phyloP scores from a whole-genome alignment of 2,797 vertebrate species.

The Accipiter badius region DNA sequence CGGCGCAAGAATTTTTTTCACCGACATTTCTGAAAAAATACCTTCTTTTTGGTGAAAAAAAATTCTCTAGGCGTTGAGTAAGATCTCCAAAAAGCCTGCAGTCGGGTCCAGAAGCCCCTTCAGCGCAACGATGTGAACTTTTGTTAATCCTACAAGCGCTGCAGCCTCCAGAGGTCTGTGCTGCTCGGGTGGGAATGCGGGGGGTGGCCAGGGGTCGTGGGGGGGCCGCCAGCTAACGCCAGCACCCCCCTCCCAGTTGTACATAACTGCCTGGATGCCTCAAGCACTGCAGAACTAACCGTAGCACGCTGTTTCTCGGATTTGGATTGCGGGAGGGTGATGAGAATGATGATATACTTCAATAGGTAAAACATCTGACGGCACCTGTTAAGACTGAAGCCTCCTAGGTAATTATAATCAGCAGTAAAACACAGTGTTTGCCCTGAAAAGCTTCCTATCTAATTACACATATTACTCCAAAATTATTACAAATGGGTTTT shows the following conservation, averaged over 20 bases:
- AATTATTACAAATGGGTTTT: background rate
- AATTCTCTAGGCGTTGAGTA: background rate
- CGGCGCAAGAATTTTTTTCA: background rate
- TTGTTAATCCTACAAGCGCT: accelerated
- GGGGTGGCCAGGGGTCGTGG: no score
- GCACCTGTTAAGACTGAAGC: background rate
- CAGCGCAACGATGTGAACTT: accelerated
- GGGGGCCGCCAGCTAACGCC: background rate
- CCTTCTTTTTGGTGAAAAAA: accelerated
- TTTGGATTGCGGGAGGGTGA: background rate
- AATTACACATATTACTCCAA: background rate
- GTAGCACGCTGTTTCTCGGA: background rate
- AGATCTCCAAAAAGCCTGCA: background rate
- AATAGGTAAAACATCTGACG: background rate
- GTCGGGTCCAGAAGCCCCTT: background rate
- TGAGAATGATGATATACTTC: background rate
- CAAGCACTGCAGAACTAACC: background rate
- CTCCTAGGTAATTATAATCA: background rate
- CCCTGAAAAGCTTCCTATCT: background rate
- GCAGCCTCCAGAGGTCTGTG: background rate
- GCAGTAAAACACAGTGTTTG: background rate
- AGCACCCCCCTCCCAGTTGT: background rate
- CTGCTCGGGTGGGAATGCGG: accelerated
- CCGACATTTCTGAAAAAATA: background rate
- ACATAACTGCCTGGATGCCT: background rate